Evolutionary conservation across 2,797 vertebrate genomes (phyloP).

Genomic region (Iguana delicatissima): DNA sequence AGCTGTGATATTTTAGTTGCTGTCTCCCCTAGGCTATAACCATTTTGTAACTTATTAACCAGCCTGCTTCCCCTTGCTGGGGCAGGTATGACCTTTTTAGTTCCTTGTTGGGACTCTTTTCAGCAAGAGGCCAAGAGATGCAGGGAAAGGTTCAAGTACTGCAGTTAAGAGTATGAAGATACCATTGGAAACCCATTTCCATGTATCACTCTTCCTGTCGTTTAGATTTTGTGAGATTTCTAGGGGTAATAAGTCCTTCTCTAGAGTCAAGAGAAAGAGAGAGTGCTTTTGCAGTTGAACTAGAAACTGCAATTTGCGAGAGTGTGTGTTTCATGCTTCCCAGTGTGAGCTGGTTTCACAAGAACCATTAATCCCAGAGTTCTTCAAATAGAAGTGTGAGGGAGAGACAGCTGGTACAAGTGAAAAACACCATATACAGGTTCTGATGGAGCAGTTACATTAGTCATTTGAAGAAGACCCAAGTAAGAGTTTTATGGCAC

Average conservation of each 20-base stretch:
- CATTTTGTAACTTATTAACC: too few relatives aligned
- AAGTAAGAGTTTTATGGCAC: not conserved
- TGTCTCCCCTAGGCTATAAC: not conserved
- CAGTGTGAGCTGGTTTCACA: not conserved
- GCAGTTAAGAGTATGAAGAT: not conserved
- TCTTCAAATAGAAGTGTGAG: not conserved
- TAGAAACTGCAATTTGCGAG: not conserved
- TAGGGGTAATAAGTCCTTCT: not conserved
- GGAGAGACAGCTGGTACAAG: not conserved
- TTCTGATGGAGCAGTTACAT: not conserved
- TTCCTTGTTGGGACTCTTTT: too few relatives aligned
- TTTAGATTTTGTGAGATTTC: not conserved
- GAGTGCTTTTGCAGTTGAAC: not conserved
- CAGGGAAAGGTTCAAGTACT: not conserved
- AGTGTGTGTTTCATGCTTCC: not conserved
- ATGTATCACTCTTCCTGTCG: not conserved
- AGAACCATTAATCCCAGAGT: not conserved
- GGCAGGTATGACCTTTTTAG: not conserved
- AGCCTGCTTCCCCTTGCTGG: rapidly evolving
- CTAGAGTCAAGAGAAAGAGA: not conserved
- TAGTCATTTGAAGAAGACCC: not conserved
- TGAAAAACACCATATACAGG: not conserved
- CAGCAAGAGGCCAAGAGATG: not conserved
- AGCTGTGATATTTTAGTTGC: not conserved
- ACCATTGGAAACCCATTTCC: not conserved